Conservation (phyloP, 2,888 invertebrate genomes). For the Myopa tessellatipennis region DNA sequence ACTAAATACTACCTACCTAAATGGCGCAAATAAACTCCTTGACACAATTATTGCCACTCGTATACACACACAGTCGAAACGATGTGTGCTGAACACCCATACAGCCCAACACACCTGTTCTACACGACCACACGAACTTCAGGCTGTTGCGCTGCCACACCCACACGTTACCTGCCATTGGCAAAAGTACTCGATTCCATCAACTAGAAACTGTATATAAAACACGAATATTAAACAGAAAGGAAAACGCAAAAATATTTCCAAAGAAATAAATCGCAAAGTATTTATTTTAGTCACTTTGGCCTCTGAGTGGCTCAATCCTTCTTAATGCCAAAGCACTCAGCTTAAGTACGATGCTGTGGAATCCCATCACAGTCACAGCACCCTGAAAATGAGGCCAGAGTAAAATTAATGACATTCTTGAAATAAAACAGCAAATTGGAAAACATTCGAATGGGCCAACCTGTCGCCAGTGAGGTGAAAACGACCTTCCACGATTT, state of each 20-base stretch:
- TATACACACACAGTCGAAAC: not conserved
- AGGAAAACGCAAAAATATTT: too few species aligned
- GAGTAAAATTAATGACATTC: slow-evolving; percentile 35
- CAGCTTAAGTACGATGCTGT: not conserved
- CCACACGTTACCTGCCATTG: not conserved
- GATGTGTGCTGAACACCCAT: not conserved
- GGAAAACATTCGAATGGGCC: slow-evolving; percentile 39
- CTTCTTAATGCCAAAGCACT: not conserved
- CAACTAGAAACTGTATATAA: not conserved
- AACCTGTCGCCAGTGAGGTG: slow-evolving; percentile 52
- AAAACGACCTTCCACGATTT: not conserved
- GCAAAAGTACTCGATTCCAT: not conserved
- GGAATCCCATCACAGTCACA: not conserved
- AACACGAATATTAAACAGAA: too few species aligned
- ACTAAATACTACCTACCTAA: not conserved
- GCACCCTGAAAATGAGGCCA: not conserved
- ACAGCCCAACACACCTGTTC: not conserved
- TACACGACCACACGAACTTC: not conserved
- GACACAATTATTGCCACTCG: slow-evolving; percentile 55
- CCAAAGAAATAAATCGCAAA: not conserved
- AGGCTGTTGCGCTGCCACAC: not conserved
- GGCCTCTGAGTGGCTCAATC: not conserved
- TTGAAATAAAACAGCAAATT: slow-evolving; percentile 38
- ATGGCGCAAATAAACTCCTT: slow-evolving; percentile 58
- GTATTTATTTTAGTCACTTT: not conserved